Percentiles rank a stretch among this genome's conserved stretches.
Conservation (phyloP, 2,797 vertebrate species). For the Odontamblyopus rebecca region DNA sequence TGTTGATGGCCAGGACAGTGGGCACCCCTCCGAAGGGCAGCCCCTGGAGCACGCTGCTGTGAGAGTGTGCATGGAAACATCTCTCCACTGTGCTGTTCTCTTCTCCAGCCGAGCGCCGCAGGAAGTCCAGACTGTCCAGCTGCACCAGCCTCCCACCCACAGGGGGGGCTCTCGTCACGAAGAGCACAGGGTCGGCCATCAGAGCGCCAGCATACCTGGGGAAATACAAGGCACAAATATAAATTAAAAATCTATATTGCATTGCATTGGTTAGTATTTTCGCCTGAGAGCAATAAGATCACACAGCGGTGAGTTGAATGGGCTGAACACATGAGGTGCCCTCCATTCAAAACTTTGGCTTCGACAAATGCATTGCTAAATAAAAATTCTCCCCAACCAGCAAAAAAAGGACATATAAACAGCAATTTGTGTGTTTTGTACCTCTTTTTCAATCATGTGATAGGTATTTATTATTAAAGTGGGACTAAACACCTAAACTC, state of each 20-base stretch:
- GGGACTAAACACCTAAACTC: too few relatives aligned
- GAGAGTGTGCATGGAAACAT: slow-evolving; percentile 86
- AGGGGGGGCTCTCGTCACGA: slow-evolving; percentile 47
- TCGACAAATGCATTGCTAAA: too few relatives aligned
- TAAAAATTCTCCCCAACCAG: too few relatives aligned
- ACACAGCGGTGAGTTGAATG: too few relatives aligned
- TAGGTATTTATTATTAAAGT: too few relatives aligned
- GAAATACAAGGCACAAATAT: not conserved
- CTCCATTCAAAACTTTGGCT: too few relatives aligned
- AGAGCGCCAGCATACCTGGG: slow-evolving; percentile 63
- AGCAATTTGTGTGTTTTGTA: too few relatives aligned
- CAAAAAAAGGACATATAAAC: too few relatives aligned
- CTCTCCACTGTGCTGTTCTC: slow-evolving; percentile 81
- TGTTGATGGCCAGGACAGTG: slow-evolving; percentile 90
- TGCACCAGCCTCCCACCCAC: slow-evolving; percentile 45
- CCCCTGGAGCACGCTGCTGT: slow-evolving; percentile 90
- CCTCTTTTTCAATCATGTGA: too few relatives aligned
- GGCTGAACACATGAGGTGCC: too few relatives aligned
- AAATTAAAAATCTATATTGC: not conserved
- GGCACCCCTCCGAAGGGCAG: slow-evolving; percentile 92
- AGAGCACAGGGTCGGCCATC: slow-evolving; percentile 68
- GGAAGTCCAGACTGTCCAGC: slow-evolving; percentile 58
- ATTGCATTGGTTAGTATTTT: too few relatives aligned
- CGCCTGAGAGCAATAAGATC: not conserved
- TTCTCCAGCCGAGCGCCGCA: slow-evolving; percentile 49